phyloP scores from a whole-genome alignment of 2,888 invertebrate genomes.

The Dromius quadrimaculatus region DNA sequence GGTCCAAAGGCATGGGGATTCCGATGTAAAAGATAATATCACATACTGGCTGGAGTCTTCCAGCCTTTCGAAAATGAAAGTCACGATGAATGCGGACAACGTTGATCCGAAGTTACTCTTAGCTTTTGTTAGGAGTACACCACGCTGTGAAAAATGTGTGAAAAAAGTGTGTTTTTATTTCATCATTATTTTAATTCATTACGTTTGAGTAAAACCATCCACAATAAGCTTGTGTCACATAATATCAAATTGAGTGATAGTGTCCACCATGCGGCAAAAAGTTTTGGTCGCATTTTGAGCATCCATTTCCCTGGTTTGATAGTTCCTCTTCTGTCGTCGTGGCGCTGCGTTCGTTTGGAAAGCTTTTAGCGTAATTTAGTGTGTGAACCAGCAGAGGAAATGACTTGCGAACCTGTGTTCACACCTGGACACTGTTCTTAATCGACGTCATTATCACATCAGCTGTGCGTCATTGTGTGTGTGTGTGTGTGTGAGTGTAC shows the following conservation, averaged over 20 bases:
- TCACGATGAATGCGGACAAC: too few species aligned
- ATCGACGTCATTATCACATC: constrained; percentile 56
- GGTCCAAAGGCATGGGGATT: too few species aligned
- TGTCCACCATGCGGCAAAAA: constrained; percentile 12
- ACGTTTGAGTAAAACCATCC: background rate
- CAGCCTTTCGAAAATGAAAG: too few species aligned
- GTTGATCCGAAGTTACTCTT: too few species aligned
- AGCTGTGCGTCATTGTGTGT: constrained; percentile 54
- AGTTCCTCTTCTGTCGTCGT: constrained; percentile 1
- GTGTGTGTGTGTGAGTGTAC: constrained; percentile 17
- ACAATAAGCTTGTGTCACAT: constrained; percentile 25
- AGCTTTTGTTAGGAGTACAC: too few species aligned
- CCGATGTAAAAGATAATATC: too few species aligned
- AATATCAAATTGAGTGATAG: constrained; percentile 48
- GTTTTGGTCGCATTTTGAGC: constrained; percentile 38
- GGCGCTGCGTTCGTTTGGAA: constrained; percentile 47
- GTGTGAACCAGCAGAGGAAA: constrained; percentile 57
- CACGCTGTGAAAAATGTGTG: too few species aligned
- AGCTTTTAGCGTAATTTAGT: constrained; percentile 58
- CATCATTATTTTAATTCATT: too few species aligned
- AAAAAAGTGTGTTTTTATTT: too few species aligned
- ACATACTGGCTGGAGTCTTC: too few species aligned
- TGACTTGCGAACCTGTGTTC: constrained; percentile 59
- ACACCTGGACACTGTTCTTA: constrained; percentile 58
- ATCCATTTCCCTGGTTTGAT: background rate